A percentile compares a stretch with the other conserved stretches of the same genome.
These are phyloP conservation scores for Rhinophrynus dorsalis DNA, from an alignment of 2,797 vertebrate genomes.

Conservation along the genomic window DNA sequence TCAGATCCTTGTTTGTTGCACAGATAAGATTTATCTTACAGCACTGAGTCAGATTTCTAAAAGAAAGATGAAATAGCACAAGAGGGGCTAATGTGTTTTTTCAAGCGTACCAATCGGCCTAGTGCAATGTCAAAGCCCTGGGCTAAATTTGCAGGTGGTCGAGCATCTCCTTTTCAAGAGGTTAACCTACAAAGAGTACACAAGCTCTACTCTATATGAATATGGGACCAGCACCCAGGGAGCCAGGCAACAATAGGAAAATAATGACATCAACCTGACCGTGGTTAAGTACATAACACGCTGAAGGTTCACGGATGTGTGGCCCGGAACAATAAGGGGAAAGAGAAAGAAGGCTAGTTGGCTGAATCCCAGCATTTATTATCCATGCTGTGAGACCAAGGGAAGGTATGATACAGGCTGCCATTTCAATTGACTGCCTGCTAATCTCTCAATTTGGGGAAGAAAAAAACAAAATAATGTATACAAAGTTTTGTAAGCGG, in stretches of 20 bases:
- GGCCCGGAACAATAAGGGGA: slow-evolving; percentile 81
- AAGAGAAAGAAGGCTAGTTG: slow-evolving; percentile 74
- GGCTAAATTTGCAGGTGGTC: slow-evolving; percentile 83
- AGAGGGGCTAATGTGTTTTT: slow-evolving; percentile 72
- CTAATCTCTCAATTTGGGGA: slow-evolving; percentile 83
- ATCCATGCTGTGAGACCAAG: slow-evolving; percentile 81
- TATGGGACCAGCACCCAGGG: slow-evolving; percentile 81
- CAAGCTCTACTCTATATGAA: slow-evolving; percentile 76
- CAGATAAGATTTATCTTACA: slow-evolving; percentile 66
- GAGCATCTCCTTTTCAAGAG: slow-evolving; percentile 80
- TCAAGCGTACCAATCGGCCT: slow-evolving; percentile 69
- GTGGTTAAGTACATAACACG: slow-evolving; percentile 88
- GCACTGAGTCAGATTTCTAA: slow-evolving; percentile 67
- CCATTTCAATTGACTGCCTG: slow-evolving; percentile 84
- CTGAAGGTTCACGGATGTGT: slow-evolving; percentile 87
- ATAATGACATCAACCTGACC: slow-evolving; percentile 91
- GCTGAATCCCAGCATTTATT: slow-evolving; percentile 81
- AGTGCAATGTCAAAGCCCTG: slow-evolving; percentile 72
- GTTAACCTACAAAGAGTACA: slow-evolving; percentile 83
- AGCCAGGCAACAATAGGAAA: slow-evolving; percentile 85
- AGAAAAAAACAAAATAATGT: slow-evolving; percentile 58
- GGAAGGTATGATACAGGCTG: slow-evolving; percentile 77
- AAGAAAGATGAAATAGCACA: slow-evolving; percentile 65
- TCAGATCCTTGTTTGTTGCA: slow-evolving; percentile 59
- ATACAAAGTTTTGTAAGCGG: slow-evolving; percentile 34